Evolutionary conservation across 2,888 invertebrate species (phyloP).

Genomic region (Synanthedon andrenaeformis): DNA sequence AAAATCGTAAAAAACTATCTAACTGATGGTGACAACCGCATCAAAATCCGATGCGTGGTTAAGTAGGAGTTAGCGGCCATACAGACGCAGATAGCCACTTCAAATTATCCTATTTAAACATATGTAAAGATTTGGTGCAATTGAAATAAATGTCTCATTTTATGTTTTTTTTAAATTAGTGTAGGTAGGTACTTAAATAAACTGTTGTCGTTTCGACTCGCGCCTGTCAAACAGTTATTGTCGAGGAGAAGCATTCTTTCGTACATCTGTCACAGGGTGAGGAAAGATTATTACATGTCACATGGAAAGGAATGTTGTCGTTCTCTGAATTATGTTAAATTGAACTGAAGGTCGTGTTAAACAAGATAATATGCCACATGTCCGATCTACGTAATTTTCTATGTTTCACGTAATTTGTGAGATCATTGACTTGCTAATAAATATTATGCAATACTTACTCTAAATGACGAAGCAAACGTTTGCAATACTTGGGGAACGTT

Average conservation of each 20-base stretch:
- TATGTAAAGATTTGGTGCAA: too few species aligned
- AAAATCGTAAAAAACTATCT: too few species aligned
- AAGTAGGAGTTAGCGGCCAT: too few species aligned
- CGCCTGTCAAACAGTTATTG: slow-evolving; percentile 17
- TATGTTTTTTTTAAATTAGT: too few species aligned
- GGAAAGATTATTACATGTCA: slow-evolving; percentile 1
- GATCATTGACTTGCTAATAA: neutral
- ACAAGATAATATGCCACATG: neutral
- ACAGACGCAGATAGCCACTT: too few species aligned
- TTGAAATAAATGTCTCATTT: too few species aligned
- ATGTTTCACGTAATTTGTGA: neutral
- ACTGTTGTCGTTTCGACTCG: slow-evolving; percentile 23
- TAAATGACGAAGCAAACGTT: too few species aligned
- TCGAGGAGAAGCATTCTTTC: slow-evolving; percentile 18
- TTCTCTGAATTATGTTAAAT: neutral
- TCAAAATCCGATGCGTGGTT: too few species aligned
- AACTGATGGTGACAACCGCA: too few species aligned
- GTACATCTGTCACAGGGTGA: slow-evolving; percentile 14
- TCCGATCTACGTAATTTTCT: neutral
- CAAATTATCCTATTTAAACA: too few species aligned
- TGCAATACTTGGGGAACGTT: too few species aligned
- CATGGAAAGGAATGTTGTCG: neutral
- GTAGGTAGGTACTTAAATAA: slow-evolving; percentile 7
- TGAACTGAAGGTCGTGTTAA: neutral
- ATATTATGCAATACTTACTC: neutral